phyloP scores from a whole-genome alignment of 2,888 invertebrate species.

The Macropis europaea region DNA sequence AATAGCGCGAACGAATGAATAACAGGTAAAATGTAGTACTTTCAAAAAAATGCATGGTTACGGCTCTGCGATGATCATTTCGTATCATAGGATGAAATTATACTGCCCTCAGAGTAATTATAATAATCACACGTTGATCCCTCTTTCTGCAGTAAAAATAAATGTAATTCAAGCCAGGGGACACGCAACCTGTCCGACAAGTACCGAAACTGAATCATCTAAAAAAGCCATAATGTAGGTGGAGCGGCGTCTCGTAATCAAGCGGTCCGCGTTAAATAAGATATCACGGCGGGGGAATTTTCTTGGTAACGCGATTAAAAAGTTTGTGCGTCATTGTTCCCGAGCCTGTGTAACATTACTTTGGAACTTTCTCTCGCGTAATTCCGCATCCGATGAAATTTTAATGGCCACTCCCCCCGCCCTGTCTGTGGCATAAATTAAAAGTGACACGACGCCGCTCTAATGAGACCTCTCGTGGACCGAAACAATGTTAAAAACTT shows the following conservation, averaged over 20 bases:
- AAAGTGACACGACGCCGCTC: constrained; percentile 11
- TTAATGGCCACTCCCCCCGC: constrained; percentile 28
- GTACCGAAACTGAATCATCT: constrained; percentile 6
- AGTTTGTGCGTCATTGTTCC: constrained; percentile 42
- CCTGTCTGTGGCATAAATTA: constrained; percentile 16
- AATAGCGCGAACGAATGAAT: too few relatives aligned
- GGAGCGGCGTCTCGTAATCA: constrained; percentile 25
- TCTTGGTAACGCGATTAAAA: constrained; percentile 44
- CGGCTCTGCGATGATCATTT: too few relatives aligned
- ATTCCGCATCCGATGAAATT: constrained; percentile 46
- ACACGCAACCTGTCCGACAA: background rate
- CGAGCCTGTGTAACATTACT: constrained; percentile 30
- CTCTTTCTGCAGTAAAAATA: too few relatives aligned
- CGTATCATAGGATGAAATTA: too few relatives aligned
- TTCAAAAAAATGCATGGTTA: too few relatives aligned
- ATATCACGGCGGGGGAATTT: constrained; percentile 7
- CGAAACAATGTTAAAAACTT: too few relatives aligned
- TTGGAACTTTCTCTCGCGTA: constrained; percentile 46
- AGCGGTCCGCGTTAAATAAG: constrained; percentile 41
- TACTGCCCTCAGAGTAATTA: too few relatives aligned
- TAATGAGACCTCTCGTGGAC: background rate
- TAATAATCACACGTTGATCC: too few relatives aligned
- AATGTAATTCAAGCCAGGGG: background rate
- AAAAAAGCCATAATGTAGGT: constrained; percentile 15
- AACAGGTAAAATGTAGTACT: too few relatives aligned